Evolutionary conservation across 53 echinoderm and acorn worm genomes (phyloP).

Genomic region (Actinopyga echinites): DNA sequence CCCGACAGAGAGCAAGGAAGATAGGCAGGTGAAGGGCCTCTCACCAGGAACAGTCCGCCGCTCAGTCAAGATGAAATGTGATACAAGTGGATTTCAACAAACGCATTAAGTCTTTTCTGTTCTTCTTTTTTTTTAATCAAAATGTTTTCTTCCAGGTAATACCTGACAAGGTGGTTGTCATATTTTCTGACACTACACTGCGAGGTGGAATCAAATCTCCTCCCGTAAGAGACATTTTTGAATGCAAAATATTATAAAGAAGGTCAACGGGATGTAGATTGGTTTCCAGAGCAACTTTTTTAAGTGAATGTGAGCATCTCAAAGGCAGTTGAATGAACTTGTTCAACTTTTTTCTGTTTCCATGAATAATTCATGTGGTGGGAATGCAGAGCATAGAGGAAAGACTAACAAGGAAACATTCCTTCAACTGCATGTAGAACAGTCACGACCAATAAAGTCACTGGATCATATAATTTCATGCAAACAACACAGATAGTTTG

Average conservation of each 20-base stretch:
- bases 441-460: slow-evolving; percentile 31
- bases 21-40: slow-evolving; percentile 47
- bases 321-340: slow-evolving; percentile 37
- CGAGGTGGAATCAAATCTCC: slow-evolving; percentile 31
- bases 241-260: slow-evolving; percentile 37
- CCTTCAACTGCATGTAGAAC: neutral
- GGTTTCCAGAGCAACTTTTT: slow-evolving; percentile 8
- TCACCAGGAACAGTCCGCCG: slow-evolving; percentile 1
- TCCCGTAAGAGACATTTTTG: slow-evolving; percentile 2
- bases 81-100: slow-evolving; percentile 37
- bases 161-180: slow-evolving; percentile 35
- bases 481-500: slow-evolving; percentile 20
- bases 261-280: slow-evolving; percentile 33
- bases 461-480: slow-evolving; percentile 36
- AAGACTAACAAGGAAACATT: slow-evolving; percentile 5
- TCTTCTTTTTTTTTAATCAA: slow-evolving; percentile 4
- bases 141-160: slow-evolving; percentile 38
- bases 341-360: slow-evolving; percentile 16
- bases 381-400: neutral
- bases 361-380: slow-evolving; percentile 20
- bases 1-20: slow-evolving; percentile 6
- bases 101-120: slow-evolving; percentile 24
- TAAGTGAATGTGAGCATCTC: neutral
- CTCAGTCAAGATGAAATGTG: slow-evolving; percentile 34
- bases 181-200: slow-evolving; percentile 25